These are phyloP conservation scores for Tinea pellionella DNA, from an alignment of 2,888 invertebrate species.

Conservation along the genomic window DNA sequence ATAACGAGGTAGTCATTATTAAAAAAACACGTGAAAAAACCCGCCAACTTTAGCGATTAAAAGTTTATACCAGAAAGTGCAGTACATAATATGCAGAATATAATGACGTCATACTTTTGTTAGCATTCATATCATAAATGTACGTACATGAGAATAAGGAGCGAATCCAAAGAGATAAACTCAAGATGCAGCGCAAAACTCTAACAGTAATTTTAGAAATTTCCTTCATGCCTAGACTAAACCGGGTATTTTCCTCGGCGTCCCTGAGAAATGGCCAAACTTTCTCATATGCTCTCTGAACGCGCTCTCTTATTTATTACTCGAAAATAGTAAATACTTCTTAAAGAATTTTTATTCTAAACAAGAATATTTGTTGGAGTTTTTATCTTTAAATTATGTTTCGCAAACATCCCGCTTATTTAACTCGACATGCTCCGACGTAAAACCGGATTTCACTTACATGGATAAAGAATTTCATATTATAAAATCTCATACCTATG, in stretches of 20 bases:
- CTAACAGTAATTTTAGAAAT: slow-evolving; percentile 10
- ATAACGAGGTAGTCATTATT: too few relatives aligned
- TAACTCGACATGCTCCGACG: not conserved
- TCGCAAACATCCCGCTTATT: not conserved
- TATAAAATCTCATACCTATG: not conserved
- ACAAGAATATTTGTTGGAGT: not conserved
- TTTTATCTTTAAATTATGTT: not conserved
- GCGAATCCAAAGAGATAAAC: not conserved
- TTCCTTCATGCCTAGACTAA: slow-evolving; percentile 15
- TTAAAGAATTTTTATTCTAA: slow-evolving; percentile 19
- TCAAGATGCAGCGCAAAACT: slow-evolving; percentile 9
- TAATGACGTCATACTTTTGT: not conserved
- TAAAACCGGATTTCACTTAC: too few relatives aligned
- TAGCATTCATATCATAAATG: not conserved
- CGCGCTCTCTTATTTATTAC: slow-evolving; percentile 26
- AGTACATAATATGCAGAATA: not conserved
- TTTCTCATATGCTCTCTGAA: slow-evolving; percentile 29
- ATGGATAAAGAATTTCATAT: not conserved
- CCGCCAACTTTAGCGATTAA: too few relatives aligned
- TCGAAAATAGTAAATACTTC: slow-evolving; percentile 21
- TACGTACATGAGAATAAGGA: not conserved
- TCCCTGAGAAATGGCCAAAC: slow-evolving; percentile 34
- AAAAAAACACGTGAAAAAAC: too few relatives aligned
- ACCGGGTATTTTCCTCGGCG: slow-evolving; percentile 22
- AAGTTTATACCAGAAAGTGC: too few relatives aligned